Percentiles rank a stretch among this genome's conserved stretches.
These are phyloP conservation scores for Turdus rufiventris DNA, from an alignment of 2,113 vertebrate genomes.

Conservation along the genomic window DNA sequence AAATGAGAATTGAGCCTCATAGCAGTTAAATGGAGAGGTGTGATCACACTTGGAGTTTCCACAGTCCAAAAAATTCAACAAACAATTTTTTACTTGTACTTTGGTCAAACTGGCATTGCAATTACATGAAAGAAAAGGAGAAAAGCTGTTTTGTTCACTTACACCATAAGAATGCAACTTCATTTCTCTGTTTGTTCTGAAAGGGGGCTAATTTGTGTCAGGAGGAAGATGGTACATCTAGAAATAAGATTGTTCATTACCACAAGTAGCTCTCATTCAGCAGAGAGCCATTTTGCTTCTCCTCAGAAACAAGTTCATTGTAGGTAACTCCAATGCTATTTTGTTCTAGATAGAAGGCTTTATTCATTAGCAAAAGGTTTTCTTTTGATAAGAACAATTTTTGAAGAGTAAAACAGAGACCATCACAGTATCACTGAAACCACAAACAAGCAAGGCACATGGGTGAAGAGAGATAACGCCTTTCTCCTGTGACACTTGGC, in stretches of 20 bases:
- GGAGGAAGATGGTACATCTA: not conserved
- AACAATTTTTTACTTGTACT: not conserved
- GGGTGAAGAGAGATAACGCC: not conserved
- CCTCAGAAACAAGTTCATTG: rapidly evolving
- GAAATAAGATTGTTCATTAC: not conserved
- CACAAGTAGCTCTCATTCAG: not conserved
- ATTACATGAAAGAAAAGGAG: not conserved
- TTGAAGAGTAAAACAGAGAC: not conserved
- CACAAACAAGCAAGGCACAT: not conserved
- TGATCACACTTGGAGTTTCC: not conserved
- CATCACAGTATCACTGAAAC: not conserved
- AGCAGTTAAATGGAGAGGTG: not conserved
- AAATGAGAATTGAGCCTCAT: not conserved
- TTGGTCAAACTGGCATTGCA: not conserved
- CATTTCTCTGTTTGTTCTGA: not conserved
- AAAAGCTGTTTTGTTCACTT: not conserved
- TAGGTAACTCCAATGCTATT: not conserved
- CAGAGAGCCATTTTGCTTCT: not conserved
- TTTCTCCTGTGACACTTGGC: not conserved
- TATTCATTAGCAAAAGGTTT: not conserved
- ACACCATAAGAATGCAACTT: not conserved
- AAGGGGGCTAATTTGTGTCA: not conserved
- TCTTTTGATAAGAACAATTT: not conserved
- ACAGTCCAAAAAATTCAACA: not conserved
- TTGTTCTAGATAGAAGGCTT: not conserved